Percentiles rank a stretch among this genome's conserved stretches.
Conservation (phyloP, 2,113 vertebrate species). For the Lepisosteus osseus region DNA sequence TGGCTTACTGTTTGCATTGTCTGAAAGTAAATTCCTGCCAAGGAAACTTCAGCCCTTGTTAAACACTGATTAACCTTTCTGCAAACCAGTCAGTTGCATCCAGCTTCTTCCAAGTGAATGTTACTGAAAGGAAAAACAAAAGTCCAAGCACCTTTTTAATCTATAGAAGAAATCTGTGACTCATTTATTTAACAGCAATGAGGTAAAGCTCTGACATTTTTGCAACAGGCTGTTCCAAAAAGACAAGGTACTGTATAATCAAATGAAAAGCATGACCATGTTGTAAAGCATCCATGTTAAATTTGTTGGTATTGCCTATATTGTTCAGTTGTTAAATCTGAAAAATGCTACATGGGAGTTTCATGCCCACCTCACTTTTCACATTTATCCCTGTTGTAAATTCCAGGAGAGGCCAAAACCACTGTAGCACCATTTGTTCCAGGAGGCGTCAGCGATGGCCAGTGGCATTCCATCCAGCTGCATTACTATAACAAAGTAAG, state of each 20-base stretch:
- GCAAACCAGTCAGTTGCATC: conserved; percentile 41
- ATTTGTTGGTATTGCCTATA: no score
- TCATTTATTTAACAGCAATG: no score
- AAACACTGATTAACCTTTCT: conserved; percentile 57
- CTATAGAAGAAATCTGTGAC: no score
- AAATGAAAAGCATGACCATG: no score
- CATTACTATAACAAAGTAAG: conserved; percentile 98
- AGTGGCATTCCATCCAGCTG: conserved; percentile 90
- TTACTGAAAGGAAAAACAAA: conserved; percentile 38
- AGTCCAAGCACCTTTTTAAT: conserved; percentile 15
- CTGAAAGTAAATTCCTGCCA: conserved; percentile 35
- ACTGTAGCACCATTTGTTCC: conserved; percentile 78
- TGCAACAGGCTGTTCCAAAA: no score
- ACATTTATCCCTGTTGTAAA: no score
- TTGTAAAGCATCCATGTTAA: no score
- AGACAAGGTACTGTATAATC: no score
- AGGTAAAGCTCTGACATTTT: no score
- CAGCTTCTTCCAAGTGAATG: conserved; percentile 31
- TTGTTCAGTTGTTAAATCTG: no score
- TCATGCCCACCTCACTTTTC: no score
- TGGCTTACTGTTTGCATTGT: conserved; percentile 38
- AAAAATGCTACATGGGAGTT: no score
- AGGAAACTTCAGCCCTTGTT: conserved; percentile 48
- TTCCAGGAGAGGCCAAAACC: conserved; percentile 83
- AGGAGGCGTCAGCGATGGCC: conserved; percentile 89